Evolutionary conservation across 2,797 vertebrate species (phyloP), one percentile per base, ranked within the genome.

Genomic region (Neosilurus mollespiculum): DNA sequence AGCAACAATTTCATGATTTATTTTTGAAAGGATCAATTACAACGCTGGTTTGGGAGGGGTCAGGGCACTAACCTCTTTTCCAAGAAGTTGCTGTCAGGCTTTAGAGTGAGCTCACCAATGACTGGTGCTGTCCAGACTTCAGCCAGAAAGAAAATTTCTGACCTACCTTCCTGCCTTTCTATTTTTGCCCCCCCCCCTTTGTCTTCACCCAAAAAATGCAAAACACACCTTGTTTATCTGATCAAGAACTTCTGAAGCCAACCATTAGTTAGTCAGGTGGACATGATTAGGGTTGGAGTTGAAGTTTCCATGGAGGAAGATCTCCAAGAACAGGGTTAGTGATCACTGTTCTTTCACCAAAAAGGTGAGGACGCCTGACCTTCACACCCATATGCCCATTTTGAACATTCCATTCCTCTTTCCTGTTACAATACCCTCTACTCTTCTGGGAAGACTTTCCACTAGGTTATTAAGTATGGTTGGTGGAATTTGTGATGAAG

Each of bases 21-120:
- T 43, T 43, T 43, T 59, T 70, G 49, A 30, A 66, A 79, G 62
- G 61, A 83, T 72, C 49, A 67, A 75, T 83, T 66, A 51, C 43
- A 20, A 34, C 24, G 81, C 59, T 8, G 51, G 53, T 20, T 67
- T 58, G 34, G 62, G 62, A 79, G 26, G 59, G 49, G 67, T 64
- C 49, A 30, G 5, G 51, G 65, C 30, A 62, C 11, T 1, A 12
- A 76, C 54, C 72, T 76, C 26, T 22, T 34, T 76, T 76, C 58
- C 10, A 1, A 58, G 54, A 76, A 59, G 9, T 3, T 71, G 67
- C 8, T 64, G 22, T 49, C 54, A 61, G 20, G 20, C 30, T 77
- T 61, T 56, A 58, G 30, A 76, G 10, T 14, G 18, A 37, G 34
- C 43, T 24, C 24, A 22, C 37, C 30, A 43, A 12, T 10, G 7